Conservation (phyloP, 2,797 vertebrate species). For the Hoplostethus atlanticus region DNA sequence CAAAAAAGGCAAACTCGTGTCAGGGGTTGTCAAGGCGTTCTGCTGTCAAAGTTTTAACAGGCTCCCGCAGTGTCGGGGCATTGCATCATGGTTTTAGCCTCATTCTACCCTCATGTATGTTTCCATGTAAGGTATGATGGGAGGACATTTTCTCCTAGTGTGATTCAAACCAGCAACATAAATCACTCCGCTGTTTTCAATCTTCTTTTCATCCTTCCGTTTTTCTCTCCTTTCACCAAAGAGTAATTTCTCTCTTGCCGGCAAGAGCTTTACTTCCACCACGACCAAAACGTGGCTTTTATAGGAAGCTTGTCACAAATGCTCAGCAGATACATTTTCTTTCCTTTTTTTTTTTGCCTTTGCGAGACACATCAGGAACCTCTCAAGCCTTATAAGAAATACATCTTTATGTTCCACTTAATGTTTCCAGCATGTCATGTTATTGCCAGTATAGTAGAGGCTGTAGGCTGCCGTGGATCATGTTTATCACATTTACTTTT, state of each 20-base stretch:
- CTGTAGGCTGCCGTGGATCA: slow-evolving; percentile 55
- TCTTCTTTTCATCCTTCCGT: slow-evolving; percentile 25
- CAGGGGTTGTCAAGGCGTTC: slow-evolving; percentile 41
- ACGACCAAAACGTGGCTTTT: slow-evolving; percentile 48
- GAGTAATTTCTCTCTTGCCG: slow-evolving; percentile 61
- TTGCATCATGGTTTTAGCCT: slow-evolving; percentile 73
- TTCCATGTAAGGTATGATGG: slow-evolving; percentile 82
- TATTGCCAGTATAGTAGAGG: slow-evolving; percentile 49
- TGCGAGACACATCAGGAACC: slow-evolving; percentile 74
- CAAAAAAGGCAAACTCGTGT: slow-evolving; percentile 57
- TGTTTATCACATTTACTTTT: slow-evolving; percentile 64
- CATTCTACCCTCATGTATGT: slow-evolving; percentile 69
- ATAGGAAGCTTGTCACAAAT: slow-evolving; percentile 67
- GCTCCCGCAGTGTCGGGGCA: slow-evolving; percentile 51
- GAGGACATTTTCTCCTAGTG: slow-evolving; percentile 65
- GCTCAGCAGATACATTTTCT: slow-evolving; percentile 67
- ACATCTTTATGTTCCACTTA: slow-evolving; percentile 79
- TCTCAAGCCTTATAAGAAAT: slow-evolving; percentile 79
- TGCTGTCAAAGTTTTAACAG: slow-evolving; percentile 70
- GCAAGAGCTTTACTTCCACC: slow-evolving; percentile 43
- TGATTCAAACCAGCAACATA: slow-evolving; percentile 72
- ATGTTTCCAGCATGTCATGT: slow-evolving; percentile 74
- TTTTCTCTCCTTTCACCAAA: slow-evolving; percentile 52
- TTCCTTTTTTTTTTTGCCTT: slow-evolving; percentile 19
- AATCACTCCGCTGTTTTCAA: slow-evolving; percentile 72